These are phyloP conservation scores for Lethrus apterus DNA, from an alignment of 1,140 invertebrate species.

Conservation along the genomic window DNA sequence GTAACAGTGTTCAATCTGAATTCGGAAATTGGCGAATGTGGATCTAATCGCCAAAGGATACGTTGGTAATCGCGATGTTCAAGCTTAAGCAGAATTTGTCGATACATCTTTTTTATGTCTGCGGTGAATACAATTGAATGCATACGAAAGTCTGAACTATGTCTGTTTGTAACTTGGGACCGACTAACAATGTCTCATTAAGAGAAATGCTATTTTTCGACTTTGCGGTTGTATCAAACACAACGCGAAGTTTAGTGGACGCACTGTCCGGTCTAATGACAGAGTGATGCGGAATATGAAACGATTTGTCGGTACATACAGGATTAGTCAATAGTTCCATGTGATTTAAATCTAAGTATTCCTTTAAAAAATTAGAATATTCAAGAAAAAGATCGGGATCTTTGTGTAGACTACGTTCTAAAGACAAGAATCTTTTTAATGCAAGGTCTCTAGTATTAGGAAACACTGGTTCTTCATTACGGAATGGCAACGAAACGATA, in stretches of 20 bases:
- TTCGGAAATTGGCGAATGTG: no score
- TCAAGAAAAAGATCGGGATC: constrained; percentile 12
- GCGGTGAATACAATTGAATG: not conserved
- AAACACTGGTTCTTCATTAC: not conserved
- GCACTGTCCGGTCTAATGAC: not conserved
- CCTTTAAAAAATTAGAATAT: constrained; percentile 20
- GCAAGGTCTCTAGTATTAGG: constrained; percentile 7
- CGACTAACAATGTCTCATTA: not conserved
- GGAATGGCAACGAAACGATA: constrained; percentile 3
- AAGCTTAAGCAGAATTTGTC: no score
- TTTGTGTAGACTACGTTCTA: constrained; percentile 20
- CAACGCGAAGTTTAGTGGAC: not conserved
- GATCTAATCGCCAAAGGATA: no score
- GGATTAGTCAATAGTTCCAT: constrained; percentile 10
- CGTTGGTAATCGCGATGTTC: no score
- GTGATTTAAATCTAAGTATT: constrained; percentile 25
- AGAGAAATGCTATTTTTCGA: not conserved
- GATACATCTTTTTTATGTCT: not conserved
- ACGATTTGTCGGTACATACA: not conserved
- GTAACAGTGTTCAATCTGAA: no score
- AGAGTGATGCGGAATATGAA: not conserved
- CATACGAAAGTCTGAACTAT: not conserved
- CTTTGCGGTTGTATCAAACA: not conserved
- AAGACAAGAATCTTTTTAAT: constrained; percentile 17
- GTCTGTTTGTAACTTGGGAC: not conserved